phyloP scores from a whole-genome alignment of 2,888 invertebrate genomes.

The Dendrolimus houi region DNA sequence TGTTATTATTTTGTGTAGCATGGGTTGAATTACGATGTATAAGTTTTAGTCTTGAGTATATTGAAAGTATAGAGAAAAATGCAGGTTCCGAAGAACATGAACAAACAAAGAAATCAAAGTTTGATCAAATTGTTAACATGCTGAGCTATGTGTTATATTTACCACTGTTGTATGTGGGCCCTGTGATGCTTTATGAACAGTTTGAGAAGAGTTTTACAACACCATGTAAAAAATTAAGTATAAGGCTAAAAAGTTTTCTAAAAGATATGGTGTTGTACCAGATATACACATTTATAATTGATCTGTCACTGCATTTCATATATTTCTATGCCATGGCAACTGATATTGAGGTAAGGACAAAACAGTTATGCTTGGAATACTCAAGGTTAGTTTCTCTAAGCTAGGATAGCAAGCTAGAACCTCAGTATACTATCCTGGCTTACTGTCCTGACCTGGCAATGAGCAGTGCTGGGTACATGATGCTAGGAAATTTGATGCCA shows the following conservation, averaged over 20 bases:
- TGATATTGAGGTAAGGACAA: slow-evolving; percentile 74
- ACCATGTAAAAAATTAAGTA: slow-evolving; percentile 26
- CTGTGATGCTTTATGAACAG: slow-evolving; percentile 86
- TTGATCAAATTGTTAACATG: slow-evolving; percentile 58
- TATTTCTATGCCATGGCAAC: slow-evolving; percentile 87
- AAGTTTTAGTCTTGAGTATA: slow-evolving; percentile 81
- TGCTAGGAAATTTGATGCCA: too few relatives aligned
- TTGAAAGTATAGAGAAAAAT: slow-evolving; percentile 35
- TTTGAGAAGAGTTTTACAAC: slow-evolving; percentile 70
- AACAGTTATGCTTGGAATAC: not conserved
- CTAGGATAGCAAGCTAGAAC: too few relatives aligned
- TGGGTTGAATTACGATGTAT: slow-evolving; percentile 87
- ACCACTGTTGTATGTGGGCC: slow-evolving; percentile 89
- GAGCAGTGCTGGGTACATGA: too few relatives aligned
- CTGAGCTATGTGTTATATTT: slow-evolving; percentile 88
- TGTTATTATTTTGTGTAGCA: slow-evolving; percentile 74
- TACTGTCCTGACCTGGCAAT: too few relatives aligned
- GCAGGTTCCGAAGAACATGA: slow-evolving; percentile 6
- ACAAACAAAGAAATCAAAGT: slow-evolving; percentile 7
- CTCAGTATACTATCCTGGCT: too few relatives aligned
- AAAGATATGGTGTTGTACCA: slow-evolving; percentile 72
- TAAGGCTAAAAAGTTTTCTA: slow-evolving; percentile 54
- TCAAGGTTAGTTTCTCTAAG: too few relatives aligned
- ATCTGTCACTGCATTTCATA: slow-evolving; percentile 85
- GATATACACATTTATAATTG: slow-evolving; percentile 82